phyloP scores from a whole-genome alignment of 2,797 vertebrate genomes.

The Synaphobranchus kaupii region DNA sequence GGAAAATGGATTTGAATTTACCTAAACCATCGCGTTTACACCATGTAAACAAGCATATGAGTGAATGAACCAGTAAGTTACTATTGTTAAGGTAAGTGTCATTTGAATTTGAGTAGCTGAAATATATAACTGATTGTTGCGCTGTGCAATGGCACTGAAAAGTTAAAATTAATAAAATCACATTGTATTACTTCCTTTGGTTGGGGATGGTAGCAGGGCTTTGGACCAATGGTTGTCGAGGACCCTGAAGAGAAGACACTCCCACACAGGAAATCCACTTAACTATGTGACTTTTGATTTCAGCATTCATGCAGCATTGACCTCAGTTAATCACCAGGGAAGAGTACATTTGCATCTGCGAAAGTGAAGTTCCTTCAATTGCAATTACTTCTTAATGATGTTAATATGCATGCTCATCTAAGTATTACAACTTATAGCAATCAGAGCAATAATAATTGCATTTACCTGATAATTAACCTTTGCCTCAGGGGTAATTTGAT shows the following conservation, averaged over 20 bases:
- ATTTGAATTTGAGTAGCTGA: not conserved
- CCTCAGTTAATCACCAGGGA: conserved; percentile 15
- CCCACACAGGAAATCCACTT: conserved; percentile 14
- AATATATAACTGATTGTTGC: not conserved
- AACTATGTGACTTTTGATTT: not conserved
- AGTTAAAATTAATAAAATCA: not conserved
- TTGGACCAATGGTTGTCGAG: not conserved
- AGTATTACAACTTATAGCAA: conserved; percentile 53
- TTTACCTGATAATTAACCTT: conserved; percentile 58
- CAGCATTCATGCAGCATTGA: not conserved
- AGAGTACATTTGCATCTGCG: conserved; percentile 21
- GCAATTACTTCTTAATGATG: conserved; percentile 35
- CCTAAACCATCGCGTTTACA: not conserved
- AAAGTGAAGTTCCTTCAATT: conserved; percentile 21
- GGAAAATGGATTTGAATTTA: not conserved
- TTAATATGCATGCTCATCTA: conserved; percentile 55
- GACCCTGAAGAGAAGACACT: not conserved
- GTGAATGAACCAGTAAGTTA: not conserved
- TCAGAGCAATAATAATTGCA: conserved; percentile 56
- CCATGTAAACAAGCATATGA: not conserved
- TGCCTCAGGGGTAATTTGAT: conserved; percentile 53
- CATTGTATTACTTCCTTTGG: not conserved
- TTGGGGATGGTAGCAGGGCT: not conserved
- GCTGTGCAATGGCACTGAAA: not conserved
- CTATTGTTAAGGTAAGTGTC: not conserved